phyloP scores from a whole-genome alignment of 2,888 invertebrate species.

The Drosophila diplacantha region DNA sequence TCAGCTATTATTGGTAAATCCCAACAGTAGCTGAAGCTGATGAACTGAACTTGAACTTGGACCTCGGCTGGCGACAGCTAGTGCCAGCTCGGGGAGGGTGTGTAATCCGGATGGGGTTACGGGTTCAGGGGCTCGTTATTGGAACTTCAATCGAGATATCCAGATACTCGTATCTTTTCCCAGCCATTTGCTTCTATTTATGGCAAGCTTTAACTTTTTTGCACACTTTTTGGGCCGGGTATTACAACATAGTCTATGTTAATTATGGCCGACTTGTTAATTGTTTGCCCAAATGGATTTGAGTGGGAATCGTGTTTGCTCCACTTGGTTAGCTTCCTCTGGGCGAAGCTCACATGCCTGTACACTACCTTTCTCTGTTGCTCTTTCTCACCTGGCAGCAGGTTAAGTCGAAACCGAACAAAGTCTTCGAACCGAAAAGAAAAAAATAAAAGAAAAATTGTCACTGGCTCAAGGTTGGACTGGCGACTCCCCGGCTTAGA shows the following conservation, averaged over 20 bases:
- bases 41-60: conserved; percentile 61
- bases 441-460: conserved; percentile 8
- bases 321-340: conserved; percentile 30
- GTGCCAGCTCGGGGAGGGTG: conserved; percentile 12
- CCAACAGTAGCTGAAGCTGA: conserved; percentile 29
- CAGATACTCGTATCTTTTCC: conserved; percentile 1
- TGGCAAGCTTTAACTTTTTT: conserved; percentile 11
- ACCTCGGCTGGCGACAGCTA: conserved; percentile 46
- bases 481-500: conserved; percentile 33
- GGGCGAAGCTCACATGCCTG: conserved; percentile 2
- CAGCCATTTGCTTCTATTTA: conserved; percentile 15
- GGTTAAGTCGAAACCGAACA: conserved; percentile 41
- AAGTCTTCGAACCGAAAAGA: conserved; percentile 10
- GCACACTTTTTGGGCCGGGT: conserved; percentile 7
- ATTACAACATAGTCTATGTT: conserved; percentile 24
- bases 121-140: conserved; percentile 34
- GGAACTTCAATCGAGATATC: conserved; percentile 14
- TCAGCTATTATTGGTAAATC: conserved; percentile 49
- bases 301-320: conserved; percentile 35
- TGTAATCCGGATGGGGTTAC: conserved; percentile 44
- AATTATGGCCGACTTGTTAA: conserved; percentile 33
- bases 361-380: conserved; percentile 3
- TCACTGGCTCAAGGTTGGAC: conserved; percentile 47
- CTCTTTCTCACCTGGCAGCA: conserved; percentile 11
- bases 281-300: conserved; percentile 32